A percentile compares a stretch with the other conserved stretches of the same genome.
These are phyloP conservation scores for Bombus difficillimus DNA, from an alignment of 1,140 invertebrate genomes.

Conservation along the genomic window DNA sequence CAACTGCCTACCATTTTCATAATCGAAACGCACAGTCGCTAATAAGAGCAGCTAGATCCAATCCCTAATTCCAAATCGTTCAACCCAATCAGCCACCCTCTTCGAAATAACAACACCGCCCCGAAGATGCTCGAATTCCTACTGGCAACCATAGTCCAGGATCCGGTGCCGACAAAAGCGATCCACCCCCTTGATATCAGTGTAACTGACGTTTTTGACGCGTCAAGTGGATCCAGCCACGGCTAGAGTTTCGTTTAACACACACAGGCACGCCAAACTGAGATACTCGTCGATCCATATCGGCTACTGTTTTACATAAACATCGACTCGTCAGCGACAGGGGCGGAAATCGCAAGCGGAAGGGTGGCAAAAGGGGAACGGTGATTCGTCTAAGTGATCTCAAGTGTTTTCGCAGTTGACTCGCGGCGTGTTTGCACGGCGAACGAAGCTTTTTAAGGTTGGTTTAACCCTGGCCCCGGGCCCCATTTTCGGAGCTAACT, in stretches of 20 bases:
- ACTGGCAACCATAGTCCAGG: slow-evolving; percentile 9
- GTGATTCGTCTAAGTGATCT: slow-evolving; percentile 70
- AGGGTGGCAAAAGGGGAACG: slow-evolving; percentile 19
- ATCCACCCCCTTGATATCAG: slow-evolving; percentile 37
- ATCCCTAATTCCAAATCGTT: slow-evolving; percentile 9
- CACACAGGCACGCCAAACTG: too few species aligned
- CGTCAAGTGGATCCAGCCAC: slow-evolving; percentile 75
- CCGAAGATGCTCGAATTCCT: slow-evolving; percentile 38
- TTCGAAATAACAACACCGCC: slow-evolving; percentile 49
- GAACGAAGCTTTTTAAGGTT: slow-evolving; percentile 75
- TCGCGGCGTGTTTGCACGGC: slow-evolving; percentile 70
- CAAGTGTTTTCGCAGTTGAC: slow-evolving; percentile 81
- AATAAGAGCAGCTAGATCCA: background rate
- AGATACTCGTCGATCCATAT: slow-evolving; percentile 43
- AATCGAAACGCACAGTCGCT: background rate
- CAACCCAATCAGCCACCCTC: slow-evolving; percentile 9
- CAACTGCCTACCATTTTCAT: background rate
- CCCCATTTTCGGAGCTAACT: slow-evolving; percentile 77
- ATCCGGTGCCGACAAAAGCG: slow-evolving; percentile 33
- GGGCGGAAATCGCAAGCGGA: slow-evolving; percentile 22
- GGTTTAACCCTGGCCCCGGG: slow-evolving; percentile 80
- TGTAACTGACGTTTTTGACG: slow-evolving; percentile 81
- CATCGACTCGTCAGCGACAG: slow-evolving; percentile 58
- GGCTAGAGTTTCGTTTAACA: slow-evolving; percentile 28
- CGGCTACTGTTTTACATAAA: slow-evolving; percentile 80